Conservation (phyloP, 2,797 vertebrate species). For the Linurgus olivaceus region DNA sequence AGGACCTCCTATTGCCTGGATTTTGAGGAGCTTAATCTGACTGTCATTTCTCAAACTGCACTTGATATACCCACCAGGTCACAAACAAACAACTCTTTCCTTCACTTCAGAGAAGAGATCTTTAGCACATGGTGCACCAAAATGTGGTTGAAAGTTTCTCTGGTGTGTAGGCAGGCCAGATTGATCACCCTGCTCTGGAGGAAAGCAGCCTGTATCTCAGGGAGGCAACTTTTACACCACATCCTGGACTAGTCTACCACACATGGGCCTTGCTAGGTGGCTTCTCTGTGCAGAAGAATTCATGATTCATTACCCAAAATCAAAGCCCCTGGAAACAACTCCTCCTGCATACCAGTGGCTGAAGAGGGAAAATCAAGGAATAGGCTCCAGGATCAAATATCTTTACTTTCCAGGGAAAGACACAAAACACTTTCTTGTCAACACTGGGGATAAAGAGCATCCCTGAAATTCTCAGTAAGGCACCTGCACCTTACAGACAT, state of each 20-base stretch:
- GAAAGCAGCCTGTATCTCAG: accelerated
- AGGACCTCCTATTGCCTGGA: not conserved
- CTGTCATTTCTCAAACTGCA: not conserved
- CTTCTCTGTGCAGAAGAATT: not conserved
- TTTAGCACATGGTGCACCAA: not conserved
- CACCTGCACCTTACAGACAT: too few relatives aligned
- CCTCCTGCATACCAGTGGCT: not conserved
- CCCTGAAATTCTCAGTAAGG: not conserved
- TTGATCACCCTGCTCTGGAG: not conserved
- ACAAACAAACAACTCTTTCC: not conserved
- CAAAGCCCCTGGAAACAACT: not conserved
- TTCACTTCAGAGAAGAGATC: not conserved
- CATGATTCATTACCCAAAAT: not conserved
- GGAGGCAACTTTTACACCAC: not conserved
- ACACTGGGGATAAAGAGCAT: not conserved
- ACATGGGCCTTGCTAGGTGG: not conserved
- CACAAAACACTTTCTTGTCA: not conserved
- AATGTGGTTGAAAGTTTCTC: not conserved
- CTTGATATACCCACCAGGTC: not conserved
- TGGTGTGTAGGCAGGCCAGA: not conserved
- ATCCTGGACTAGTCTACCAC: not conserved
- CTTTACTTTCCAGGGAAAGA: not conserved
- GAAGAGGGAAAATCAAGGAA: not conserved
- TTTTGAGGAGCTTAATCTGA: not conserved
- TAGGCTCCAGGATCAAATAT: not conserved